Conservation (phyloP, 2,888 invertebrate species). For the Neoaliturus tenellus region DNA sequence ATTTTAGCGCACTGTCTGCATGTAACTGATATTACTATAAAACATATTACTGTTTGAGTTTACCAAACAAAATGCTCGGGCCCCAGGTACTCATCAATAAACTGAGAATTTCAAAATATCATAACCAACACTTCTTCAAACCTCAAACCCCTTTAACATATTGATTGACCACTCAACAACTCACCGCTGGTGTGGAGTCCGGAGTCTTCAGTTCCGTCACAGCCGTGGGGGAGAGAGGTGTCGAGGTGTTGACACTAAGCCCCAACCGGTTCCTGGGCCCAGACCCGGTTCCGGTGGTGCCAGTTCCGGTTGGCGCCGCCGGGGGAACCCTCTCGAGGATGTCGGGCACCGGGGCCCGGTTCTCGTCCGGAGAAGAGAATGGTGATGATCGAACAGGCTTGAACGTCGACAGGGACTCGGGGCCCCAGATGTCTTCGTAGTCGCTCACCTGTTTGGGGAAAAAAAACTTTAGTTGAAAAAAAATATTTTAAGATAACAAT, state of each 20-base stretch:
- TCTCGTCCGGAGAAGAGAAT: constrained; percentile 66
- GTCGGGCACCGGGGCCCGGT: constrained; percentile 63
- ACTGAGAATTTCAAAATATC: too few species aligned
- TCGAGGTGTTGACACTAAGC: constrained; percentile 62
- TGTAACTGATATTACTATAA: too few species aligned
- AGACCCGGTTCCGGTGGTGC: constrained; percentile 40
- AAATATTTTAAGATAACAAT: too few species aligned
- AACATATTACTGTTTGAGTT: too few species aligned
- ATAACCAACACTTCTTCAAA: too few species aligned
- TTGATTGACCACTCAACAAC: too few species aligned
- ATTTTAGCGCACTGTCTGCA: too few species aligned
- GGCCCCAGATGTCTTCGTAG: constrained; percentile 96
- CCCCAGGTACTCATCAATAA: too few species aligned
- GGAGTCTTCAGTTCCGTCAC: constrained; percentile 64
- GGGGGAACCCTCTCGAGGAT: constrained; percentile 64
- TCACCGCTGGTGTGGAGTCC: constrained; percentile 70
- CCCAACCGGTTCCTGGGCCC: constrained; percentile 64
- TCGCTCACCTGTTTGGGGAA: constrained; percentile 88
- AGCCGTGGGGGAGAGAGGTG: constrained; percentile 62
- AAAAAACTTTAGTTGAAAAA: too few species aligned
- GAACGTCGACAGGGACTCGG: constrained; percentile 73
- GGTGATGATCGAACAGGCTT: constrained; percentile 67
- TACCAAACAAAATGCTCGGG: too few species aligned
- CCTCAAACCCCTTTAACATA: too few species aligned
- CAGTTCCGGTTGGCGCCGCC: constrained; percentile 37